Percentiles rank a stretch among this genome's conserved stretches.
Evolutionary conservation across 2,797 vertebrate genomes (phyloP).

Genomic region (Sebastes itinus): DNA sequence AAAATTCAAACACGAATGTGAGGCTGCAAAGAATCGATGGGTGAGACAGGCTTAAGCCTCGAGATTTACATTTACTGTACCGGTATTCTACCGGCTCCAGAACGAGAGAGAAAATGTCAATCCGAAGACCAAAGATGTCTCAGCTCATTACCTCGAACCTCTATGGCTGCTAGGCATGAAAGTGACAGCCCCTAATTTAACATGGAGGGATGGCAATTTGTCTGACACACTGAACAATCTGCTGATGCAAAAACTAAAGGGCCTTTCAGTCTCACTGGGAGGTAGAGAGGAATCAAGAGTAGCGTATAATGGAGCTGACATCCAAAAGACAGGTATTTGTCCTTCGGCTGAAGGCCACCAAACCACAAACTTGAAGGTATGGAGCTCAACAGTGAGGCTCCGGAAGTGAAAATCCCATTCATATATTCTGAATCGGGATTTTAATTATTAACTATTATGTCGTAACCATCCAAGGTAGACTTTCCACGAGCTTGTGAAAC

Average conservation of each 20-base stretch:
- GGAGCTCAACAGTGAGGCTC: background rate
- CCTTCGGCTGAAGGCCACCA: conserved; percentile 47
- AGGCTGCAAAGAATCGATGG: background rate
- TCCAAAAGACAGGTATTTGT: conserved; percentile 70
- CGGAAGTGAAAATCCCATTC: too few species aligned
- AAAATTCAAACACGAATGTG: conserved; percentile 6
- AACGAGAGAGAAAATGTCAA: conserved; percentile 68
- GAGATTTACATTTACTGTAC: conserved; percentile 23
- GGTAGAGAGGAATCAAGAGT: conserved; percentile 60
- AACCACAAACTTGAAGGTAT: conserved; percentile 9
- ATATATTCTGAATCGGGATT: too few species aligned
- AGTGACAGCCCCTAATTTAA: conserved; percentile 81
- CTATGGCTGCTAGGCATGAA: conserved; percentile 61
- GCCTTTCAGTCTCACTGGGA: conserved; percentile 72
- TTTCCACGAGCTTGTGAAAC: too few species aligned
- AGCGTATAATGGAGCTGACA: conserved; percentile 62
- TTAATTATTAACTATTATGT: too few species aligned
- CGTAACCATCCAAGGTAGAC: too few species aligned
- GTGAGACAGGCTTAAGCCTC: conserved; percentile 17
- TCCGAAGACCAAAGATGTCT: conserved; percentile 66
- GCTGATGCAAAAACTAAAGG: conserved; percentile 78
- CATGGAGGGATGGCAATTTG: conserved; percentile 75
- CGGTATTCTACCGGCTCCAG: background rate
- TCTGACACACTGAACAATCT: conserved; percentile 77
- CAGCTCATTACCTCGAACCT: conserved; percentile 74